Evolutionary conservation across 2,888 invertebrate species (phyloP).

Genomic region (Andrena haemorrhoa): DNA sequence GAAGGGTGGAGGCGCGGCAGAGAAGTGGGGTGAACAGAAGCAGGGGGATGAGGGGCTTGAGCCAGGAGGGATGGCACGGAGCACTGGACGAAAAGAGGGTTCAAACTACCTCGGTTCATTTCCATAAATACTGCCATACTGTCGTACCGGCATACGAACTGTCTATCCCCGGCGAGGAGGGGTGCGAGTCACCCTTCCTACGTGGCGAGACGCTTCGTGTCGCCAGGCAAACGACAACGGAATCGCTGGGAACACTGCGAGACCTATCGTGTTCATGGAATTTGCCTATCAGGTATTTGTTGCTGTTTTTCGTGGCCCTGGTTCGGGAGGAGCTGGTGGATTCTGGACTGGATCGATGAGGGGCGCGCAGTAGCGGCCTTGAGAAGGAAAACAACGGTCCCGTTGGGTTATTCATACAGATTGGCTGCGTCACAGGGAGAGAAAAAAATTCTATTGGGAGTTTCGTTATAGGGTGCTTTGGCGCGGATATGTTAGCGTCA

Average conservation of each 20-base stretch:
- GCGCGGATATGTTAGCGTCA: background rate
- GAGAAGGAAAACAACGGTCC: background rate
- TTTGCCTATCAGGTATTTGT: constrained; percentile 42
- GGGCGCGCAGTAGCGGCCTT: background rate
- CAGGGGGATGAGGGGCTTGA: constrained; percentile 14
- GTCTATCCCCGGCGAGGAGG: constrained; percentile 62
- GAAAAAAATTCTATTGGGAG: background rate
- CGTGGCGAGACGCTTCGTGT: constrained; percentile 15
- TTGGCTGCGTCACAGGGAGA: background rate
- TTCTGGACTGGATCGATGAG: background rate
- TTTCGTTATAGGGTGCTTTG: background rate
- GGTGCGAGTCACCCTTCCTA: constrained; percentile 42
- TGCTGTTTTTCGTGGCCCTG: constrained; percentile 9
- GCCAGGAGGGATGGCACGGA: constrained; percentile 31
- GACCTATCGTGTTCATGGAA: constrained; percentile 9
- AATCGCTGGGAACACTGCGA: constrained; percentile 15
- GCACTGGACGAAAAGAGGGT: constrained; percentile 68
- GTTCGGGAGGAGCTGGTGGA: background rate
- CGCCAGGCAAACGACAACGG: constrained; percentile 26
- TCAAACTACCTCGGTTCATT: constrained; percentile 80
- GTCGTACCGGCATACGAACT: constrained; percentile 68
- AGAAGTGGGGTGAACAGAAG: background rate
- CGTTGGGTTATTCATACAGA: constrained; percentile 15
- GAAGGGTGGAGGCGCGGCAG: constrained; percentile 19
- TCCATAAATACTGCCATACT: constrained; percentile 80